phyloP scores from a whole-genome alignment of 2,797 vertebrate genomes.

The Babyrousa celebensis region DNA sequence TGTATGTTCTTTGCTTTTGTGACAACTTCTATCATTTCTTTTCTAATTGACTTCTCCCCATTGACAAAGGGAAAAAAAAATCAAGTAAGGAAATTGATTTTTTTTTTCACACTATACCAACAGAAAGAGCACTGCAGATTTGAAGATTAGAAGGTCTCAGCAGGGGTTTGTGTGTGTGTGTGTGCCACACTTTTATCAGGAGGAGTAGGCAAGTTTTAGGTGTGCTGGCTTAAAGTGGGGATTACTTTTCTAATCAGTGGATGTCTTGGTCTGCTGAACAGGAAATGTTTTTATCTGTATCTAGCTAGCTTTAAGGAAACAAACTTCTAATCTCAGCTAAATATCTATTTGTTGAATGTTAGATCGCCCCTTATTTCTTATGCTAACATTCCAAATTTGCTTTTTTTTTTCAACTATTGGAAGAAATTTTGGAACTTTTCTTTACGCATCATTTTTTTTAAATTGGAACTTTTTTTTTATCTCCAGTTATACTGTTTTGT shows the following conservation, averaged over 20 bases:
- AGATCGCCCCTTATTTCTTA: background rate
- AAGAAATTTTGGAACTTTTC: background rate
- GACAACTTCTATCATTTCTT: background rate
- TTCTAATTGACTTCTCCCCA: background rate
- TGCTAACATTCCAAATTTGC: background rate
- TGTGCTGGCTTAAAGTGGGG: background rate
- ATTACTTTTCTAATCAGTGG: background rate
- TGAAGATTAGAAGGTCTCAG: background rate
- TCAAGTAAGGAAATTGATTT: background rate
- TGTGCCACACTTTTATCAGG: background rate
- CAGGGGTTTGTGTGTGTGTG: too few species aligned
- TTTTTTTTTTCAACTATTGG: constrained; percentile 27
- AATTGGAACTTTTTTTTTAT: background rate
- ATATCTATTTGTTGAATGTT: background rate
- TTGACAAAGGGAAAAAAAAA: background rate
- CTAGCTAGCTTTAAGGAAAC: background rate
- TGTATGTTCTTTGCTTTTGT: background rate
- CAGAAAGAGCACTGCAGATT: background rate
- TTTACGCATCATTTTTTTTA: background rate
- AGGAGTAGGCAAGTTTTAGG: background rate
- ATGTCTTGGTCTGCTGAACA: background rate
- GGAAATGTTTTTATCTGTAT: background rate
- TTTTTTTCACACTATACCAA: background rate
- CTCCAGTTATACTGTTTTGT: background rate
- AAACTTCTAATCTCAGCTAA: background rate